Percentiles rank a stretch among this genome's conserved stretches.
Conservation (phyloP, 2,888 invertebrate species). For the Pteria penguin region DNA sequence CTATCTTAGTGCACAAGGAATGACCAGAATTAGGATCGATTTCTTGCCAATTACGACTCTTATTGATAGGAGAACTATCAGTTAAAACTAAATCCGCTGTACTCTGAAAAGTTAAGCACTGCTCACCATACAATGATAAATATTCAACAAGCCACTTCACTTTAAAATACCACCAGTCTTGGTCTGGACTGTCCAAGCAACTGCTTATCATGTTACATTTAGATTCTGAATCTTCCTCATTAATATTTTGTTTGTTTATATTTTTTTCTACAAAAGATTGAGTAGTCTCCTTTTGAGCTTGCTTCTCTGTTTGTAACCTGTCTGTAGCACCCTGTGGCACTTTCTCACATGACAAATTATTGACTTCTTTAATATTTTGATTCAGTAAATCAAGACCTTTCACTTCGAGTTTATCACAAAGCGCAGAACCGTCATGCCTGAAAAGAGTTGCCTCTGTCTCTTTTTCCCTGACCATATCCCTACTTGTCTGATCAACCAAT, state of each 20-base stretch:
- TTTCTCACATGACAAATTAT: no score
- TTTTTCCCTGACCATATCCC: not conserved
- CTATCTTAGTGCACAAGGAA: slow-evolving; percentile 58
- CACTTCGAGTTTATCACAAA: not conserved
- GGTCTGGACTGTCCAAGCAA: no score
- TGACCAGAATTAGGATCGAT: slow-evolving; percentile 55
- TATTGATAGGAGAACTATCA: slow-evolving; percentile 63
- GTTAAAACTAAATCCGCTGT: slow-evolving; percentile 49
- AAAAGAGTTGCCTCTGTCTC: not conserved
- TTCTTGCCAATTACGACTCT: slow-evolving; percentile 72
- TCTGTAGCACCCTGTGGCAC: no score
- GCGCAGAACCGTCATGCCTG: no score
- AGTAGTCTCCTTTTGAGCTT: not conserved
- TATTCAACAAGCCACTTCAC: slow-evolving; percentile 63
- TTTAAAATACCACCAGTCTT: slow-evolving; percentile 64
- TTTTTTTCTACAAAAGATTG: not conserved
- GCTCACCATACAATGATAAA: slow-evolving; percentile 64
- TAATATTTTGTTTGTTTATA: not conserved
- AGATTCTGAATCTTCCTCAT: not conserved
- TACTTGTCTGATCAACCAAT: not conserved
- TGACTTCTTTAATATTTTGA: no score
- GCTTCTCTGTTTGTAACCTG: not conserved
- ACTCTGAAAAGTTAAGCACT: slow-evolving; percentile 60
- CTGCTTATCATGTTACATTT: not conserved
- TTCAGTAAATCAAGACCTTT: not conserved